Base-by-base conservation (phyloP, 2,888 invertebrate species). In the Drosophila anceps region DNA sequence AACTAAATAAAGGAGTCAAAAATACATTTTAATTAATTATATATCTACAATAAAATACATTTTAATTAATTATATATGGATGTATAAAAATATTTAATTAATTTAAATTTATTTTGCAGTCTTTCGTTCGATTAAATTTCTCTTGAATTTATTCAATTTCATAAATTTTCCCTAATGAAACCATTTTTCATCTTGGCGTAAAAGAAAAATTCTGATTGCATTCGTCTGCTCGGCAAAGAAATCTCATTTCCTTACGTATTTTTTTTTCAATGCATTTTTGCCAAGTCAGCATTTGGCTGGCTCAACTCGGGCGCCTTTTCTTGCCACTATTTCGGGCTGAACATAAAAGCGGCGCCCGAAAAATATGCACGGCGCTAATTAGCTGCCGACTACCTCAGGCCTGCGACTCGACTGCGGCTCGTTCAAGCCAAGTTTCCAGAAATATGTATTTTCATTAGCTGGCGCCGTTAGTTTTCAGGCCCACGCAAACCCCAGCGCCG, bases 381-480 rank as follows among this genome's bases (percentile, higher is more conserved):
- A 69, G 53, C 46, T 48, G 35, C 12, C 54, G 51, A 51, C 77
- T 20, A 50, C n/a, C 65, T 69, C 53, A 53, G 41, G 51, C 35
- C 55, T 39, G 18, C 27, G n/a, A 29, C 61, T 37, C 18, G 18
- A n/a, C 29, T 18, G 27, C 6, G 27, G 24, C 37, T 27, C 65
- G 24, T 37, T 53, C 12, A 29, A 44, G 48, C 33, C 48, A 75
- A 44, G 33, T 50, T 70, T 59, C 53, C 67, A 70, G 73, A 69
- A 77, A 72, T 72, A 82, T 80, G 72, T 84, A 82, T 80, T 73
- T 84, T 82, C 74, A 85, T 85, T 88, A 77, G 77, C 74, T 82
- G 69, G 57, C 69, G 64, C 31, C 24, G 13, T 18, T 18, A 18
- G 33, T 24, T 37, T 20, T 57, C 48, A 9, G 13, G 59, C 24